Evolutionary conservation across 2,888 invertebrate species (phyloP), one percentile per base, ranked within the genome.

Genomic region (Amphimallon solstitiale): DNA sequence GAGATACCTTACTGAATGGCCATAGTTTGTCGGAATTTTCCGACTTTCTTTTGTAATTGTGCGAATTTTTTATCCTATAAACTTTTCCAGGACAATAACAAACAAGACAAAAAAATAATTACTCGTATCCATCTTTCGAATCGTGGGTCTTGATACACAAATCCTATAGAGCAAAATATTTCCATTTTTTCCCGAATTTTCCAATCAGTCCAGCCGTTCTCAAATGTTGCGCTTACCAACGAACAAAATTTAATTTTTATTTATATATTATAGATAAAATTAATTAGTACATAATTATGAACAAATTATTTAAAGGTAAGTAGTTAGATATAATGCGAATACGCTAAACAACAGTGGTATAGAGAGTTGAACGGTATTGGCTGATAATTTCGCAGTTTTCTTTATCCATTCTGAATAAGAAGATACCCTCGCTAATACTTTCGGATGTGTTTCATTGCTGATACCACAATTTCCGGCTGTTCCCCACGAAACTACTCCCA

Each of bases 391-490:
- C 2, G 51, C 45, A 21, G 45, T 52, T 9, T 63, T 45, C 6
- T 54, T 54, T 14, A 78, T 77, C 78, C 78, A 77, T 14, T 68
- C 67, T 15, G 71, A 63, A 46, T 70, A 78, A 0, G 62, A 68
- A 1, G 83, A 77, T 1, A 84, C 81, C 68, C 81, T 79, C 0
- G 84, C 82, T 43, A 80, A 83, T 2, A 83, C 82, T 5, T 83
- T 83, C 0, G 83, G 83, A 71, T 79, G 81, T 14, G 60, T 63
- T 34, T 52, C 45, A 35, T 63, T 63, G n/a, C 63, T 63, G 9
- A 63, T 63, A 14, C 63, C 63, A 12, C 63, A 63, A 34, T 63
- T 49, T 7, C 81, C 81, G 1, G 79, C 75, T 1, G 76, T 72
- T 0, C 82, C 78, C 74, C 73, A 72, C 1, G 70, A 72, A 3